Percentiles rank a stretch among this genome's conserved stretches.
These are phyloP conservation scores for Heliconius hortense DNA, from an alignment of 2,888 invertebrate genomes.

Conservation along the genomic window DNA sequence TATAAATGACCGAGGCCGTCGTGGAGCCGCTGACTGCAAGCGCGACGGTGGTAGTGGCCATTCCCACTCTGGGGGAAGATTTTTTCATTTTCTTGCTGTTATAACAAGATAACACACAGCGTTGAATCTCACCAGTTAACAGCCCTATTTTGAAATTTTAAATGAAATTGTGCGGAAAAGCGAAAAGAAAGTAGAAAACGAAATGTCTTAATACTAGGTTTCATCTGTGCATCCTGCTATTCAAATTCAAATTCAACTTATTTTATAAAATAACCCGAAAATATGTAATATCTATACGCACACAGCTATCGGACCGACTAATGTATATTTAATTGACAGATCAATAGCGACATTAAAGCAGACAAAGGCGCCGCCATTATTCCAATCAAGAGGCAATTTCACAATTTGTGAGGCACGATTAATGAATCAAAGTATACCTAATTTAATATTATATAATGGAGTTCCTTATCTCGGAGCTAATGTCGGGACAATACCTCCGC, in stretches of 20 bases:
- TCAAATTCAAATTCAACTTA: not conserved
- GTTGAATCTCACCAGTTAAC: no score
- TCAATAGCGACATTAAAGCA: conserved; percentile 30
- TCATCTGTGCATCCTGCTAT: no score
- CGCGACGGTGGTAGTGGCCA: no score
- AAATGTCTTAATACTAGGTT: no score
- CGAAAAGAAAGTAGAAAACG: no score
- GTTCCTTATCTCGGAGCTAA: conserved; percentile 43
- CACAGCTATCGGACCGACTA: not conserved
- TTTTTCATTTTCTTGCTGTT: no score
- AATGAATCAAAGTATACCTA: conserved; percentile 48
- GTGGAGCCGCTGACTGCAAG: no score
- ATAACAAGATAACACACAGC: no score
- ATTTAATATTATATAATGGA: conserved; percentile 51
- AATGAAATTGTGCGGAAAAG: no score
- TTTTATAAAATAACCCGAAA: not conserved
- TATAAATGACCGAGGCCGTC: no score
- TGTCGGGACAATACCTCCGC: conserved; percentile 46
- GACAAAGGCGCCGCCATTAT: conserved; percentile 35
- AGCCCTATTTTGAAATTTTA: no score
- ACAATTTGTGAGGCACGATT: conserved; percentile 34
- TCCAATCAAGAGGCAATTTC: conserved; percentile 38
- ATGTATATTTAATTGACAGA: conserved; percentile 36
- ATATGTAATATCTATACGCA: not conserved
- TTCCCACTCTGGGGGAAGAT: no score